These are phyloP conservation scores for Lycaon pictus DNA, from an alignment of 2,113 vertebrate genomes.

Conservation along the genomic window DNA sequence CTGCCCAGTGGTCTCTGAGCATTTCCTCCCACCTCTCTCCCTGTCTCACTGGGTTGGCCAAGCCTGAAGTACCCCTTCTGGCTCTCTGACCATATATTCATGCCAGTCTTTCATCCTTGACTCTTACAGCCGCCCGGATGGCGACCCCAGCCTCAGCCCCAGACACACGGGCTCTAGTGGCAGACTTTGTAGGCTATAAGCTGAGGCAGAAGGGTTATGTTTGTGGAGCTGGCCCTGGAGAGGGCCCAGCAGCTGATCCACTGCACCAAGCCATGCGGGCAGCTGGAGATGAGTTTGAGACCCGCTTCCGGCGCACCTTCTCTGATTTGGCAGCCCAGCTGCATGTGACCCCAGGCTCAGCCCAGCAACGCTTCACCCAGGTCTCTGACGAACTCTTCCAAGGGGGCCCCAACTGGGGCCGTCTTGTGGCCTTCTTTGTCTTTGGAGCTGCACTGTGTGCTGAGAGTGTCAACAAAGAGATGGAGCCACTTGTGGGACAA, in stretches of 20 bases:
- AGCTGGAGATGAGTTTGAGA: conserved; percentile 86
- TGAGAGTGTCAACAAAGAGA: conserved; percentile 86
- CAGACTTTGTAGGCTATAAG: conserved; percentile 87
- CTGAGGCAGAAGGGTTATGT: conserved; percentile 85
- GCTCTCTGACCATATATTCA: neutral
- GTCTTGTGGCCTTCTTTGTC: conserved; percentile 87
- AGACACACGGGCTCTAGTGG: conserved; percentile 85
- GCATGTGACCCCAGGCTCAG: conserved; percentile 85
- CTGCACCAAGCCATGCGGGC: conserved; percentile 85
- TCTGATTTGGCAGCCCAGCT: conserved; percentile 84
- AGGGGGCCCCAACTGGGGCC: conserved; percentile 86
- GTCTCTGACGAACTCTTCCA: conserved; percentile 86
- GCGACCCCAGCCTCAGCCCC: conserved; percentile 85
- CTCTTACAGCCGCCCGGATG: conserved; percentile 79
- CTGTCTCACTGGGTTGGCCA: neutral
- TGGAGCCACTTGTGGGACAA: conserved; percentile 84
- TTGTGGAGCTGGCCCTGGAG: conserved; percentile 80
- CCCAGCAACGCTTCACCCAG: conserved; percentile 85
- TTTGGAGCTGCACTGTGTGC: conserved; percentile 86
- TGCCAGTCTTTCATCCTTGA: conserved; percentile 64
- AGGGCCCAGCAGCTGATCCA: conserved; percentile 80
- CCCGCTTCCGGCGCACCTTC: conserved; percentile 85
- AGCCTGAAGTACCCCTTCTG: neutral
- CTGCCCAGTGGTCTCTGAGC: conserved; percentile 30
- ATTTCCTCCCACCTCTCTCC: neutral